These are phyloP conservation scores for Contarinia nasturtii DNA, from an alignment of 1,140 invertebrate species.

Conservation along the genomic window DNA sequence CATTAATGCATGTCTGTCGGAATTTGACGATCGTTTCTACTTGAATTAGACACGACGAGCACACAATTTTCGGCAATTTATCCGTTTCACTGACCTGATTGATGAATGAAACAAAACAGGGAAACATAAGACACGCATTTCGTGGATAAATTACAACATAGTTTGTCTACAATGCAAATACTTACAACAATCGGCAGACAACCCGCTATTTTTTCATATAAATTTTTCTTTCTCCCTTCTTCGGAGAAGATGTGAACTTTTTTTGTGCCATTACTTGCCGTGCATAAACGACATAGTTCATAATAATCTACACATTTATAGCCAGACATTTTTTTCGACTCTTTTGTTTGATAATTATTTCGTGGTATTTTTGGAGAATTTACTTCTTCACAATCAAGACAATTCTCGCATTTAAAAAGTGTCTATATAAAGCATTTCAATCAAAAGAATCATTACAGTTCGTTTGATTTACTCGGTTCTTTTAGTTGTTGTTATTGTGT, in stretches of 20 bases:
- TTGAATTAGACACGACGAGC: constrained; percentile 38
- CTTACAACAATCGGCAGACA: constrained; percentile 40
- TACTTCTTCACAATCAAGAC: no score
- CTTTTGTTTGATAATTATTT: no score
- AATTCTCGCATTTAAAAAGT: no score
- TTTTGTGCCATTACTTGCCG: constrained; percentile 39
- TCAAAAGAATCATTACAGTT: no score
- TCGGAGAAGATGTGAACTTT: constrained; percentile 40
- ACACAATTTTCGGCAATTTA: constrained; percentile 49
- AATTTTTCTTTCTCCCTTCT: constrained; percentile 38
- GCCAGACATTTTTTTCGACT: constrained; percentile 29
- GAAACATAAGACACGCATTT: neutral
- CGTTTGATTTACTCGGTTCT: no score
- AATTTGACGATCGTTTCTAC: constrained; percentile 40
- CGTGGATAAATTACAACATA: no score
- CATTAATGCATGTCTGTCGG: constrained; percentile 39
- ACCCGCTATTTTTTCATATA: constrained; percentile 40
- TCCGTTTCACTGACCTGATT: constrained; percentile 42
- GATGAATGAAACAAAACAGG: neutral
- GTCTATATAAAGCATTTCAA: no score
- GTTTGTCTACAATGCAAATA: no score
- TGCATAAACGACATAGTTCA: constrained; percentile 47
- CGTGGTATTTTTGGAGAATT: no score
- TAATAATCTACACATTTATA: constrained; percentile 48
- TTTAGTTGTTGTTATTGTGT: no score